Evolutionary conservation across 2,113 vertebrate genomes (phyloP).

Genomic region (Erinaceus europaeus): DNA sequence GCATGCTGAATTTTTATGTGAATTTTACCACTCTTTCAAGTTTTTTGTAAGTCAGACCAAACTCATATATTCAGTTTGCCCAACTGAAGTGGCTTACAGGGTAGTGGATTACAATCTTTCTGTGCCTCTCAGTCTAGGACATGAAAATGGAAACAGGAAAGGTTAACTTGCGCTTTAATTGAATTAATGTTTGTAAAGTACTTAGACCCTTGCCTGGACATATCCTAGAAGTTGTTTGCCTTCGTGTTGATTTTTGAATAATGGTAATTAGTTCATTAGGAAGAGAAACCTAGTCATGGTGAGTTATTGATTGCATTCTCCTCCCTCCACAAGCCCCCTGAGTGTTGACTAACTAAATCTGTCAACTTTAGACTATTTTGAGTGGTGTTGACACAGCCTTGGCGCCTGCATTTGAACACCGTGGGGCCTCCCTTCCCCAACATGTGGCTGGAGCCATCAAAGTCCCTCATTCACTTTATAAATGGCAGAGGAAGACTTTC

Average conservation of each 20-base stretch:
- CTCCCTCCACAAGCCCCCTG: neutral
- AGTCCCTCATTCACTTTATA: neutral
- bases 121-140: neutral
- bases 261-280: neutral
- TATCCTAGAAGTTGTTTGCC: accelerated
- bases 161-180: neutral
- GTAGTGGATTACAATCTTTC: too few relatives aligned
- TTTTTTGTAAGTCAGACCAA: neutral
- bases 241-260: neutral
- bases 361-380: neutral
- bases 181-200: neutral
- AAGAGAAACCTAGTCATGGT: neutral
- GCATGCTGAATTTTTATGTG: neutral
- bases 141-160: neutral
- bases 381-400: neutral
- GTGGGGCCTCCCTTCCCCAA: neutral
- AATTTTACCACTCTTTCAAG: neutral
- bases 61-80: neutral
- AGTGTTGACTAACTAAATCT: neutral
- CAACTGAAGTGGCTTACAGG: neutral
- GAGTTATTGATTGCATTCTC: neutral
- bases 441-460: neutral
- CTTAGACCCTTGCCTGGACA: neutral
- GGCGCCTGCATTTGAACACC: neutral
- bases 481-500: neutral